Percentiles rank a stretch among this genome's conserved stretches.
Evolutionary conservation across 2,797 vertebrate genomes (phyloP).

Genomic region (Sebastes hubbsi): DNA sequence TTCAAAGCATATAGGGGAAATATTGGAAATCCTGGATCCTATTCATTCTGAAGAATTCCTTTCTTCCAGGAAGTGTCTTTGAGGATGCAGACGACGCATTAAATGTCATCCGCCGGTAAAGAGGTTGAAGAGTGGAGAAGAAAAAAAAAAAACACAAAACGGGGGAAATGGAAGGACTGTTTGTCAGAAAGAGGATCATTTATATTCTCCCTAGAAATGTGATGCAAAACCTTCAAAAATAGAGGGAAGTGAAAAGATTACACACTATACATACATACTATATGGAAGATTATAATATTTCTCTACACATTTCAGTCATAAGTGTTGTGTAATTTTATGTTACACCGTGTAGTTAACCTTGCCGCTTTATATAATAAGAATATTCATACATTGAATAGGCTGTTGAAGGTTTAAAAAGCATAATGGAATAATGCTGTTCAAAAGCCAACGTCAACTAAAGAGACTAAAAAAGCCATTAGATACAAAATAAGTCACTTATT

Average conservation of each 20-base stretch:
- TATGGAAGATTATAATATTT: background rate
- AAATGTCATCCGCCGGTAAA: slow-evolving; percentile 51
- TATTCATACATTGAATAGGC: background rate
- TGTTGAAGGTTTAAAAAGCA: background rate
- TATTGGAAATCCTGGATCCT: slow-evolving; percentile 53
- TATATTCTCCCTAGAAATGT: background rate
- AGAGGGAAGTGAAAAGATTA: background rate
- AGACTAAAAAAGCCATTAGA: background rate
- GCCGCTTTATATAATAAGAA: background rate
- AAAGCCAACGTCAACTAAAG: background rate
- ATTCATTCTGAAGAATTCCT: slow-evolving; percentile 53
- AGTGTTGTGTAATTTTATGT: background rate
- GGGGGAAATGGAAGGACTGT: background rate
- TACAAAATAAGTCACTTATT: background rate
- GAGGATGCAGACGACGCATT: slow-evolving; percentile 60
- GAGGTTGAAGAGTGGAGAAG: slow-evolving; percentile 14
- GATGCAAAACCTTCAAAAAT: slow-evolving; percentile 16
- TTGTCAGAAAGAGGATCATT: slow-evolving; percentile 22
- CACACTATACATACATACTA: background rate
- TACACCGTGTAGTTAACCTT: background rate
- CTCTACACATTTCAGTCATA: background rate
- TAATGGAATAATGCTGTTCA: background rate
- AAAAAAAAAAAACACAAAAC: background rate
- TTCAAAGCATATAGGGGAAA: slow-evolving; percentile 69
- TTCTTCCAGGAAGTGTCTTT: slow-evolving; percentile 61